A percentile compares a stretch with the other conserved stretches of the same genome.
Conservation (phyloP, 2,113 vertebrate genomes). For the Neomonachus schauinslandi region DNA sequence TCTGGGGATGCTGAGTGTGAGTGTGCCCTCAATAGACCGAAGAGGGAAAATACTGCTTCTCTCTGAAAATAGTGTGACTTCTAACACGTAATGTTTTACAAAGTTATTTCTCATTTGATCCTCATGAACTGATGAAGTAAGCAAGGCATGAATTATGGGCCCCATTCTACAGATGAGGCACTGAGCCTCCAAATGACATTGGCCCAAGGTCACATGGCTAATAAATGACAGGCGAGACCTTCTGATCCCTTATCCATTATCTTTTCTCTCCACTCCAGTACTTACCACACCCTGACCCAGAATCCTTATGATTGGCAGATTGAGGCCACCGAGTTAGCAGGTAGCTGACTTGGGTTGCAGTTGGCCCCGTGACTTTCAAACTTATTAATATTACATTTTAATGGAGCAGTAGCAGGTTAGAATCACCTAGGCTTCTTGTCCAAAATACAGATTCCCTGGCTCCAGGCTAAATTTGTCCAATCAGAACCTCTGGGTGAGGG, state of each 20-base stretch:
- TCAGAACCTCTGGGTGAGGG: not conserved
- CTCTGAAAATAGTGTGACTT: not conserved
- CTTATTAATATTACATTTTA: not conserved
- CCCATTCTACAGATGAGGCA: not conserved
- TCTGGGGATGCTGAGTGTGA: not conserved
- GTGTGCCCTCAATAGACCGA: not conserved
- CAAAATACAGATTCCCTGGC: not conserved
- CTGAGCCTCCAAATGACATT: not conserved
- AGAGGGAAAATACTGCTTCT: not conserved
- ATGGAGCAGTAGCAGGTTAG: not conserved
- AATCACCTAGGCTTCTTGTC: not conserved
- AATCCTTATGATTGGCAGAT: not conserved
- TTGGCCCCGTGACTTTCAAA: not conserved
- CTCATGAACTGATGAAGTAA: not conserved
- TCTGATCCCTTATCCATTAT: not conserved
- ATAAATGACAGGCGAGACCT: not conserved
- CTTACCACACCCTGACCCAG: not conserved
- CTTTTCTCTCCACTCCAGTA: not conserved
- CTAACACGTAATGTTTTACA: not conserved
- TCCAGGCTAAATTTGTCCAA: not conserved
- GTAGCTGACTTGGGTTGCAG: not conserved
- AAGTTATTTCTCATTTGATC: slow-evolving; percentile 23
- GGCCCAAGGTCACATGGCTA: not conserved
- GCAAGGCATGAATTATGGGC: not conserved
- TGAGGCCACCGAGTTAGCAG: not conserved